Percentiles rank a stretch among this genome's conserved stretches.
Evolutionary conservation across 2,888 invertebrate genomes (phyloP).

Genomic region (Dorcus parallelipipedus): DNA sequence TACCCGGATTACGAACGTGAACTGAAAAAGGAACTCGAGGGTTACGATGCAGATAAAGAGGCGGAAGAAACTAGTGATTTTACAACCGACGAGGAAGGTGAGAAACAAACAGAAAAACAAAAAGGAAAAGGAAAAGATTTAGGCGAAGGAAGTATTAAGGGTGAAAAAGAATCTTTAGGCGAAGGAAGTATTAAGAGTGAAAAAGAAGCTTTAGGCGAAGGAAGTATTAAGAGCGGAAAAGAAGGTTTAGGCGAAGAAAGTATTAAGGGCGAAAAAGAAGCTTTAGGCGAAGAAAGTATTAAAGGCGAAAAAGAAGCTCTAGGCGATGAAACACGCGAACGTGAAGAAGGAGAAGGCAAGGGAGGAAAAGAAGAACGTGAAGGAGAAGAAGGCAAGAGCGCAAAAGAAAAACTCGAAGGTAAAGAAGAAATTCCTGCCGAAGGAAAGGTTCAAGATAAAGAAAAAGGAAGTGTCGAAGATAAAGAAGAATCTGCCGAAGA

Average conservation of each 20-base stretch:
- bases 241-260: neutral
- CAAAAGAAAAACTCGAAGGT: neutral
- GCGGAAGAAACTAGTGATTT: conserved; percentile 3
- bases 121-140: neutral
- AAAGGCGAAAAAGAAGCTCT: conserved; percentile 1
- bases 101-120: neutral
- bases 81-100: neutral
- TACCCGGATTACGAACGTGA: neutral
- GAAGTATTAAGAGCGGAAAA: neutral
- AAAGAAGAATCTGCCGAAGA: conserved; percentile 1
- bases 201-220: neutral
- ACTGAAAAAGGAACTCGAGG: neutral
- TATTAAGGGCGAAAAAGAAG: conserved; percentile 2
- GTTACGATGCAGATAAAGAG: neutral
- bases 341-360: too few relatives aligned
- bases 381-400: neutral
- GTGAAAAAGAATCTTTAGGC: neutral
- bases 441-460: neutral
- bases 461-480: neutral
- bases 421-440: neutral
- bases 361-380: neutral
- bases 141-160: neutral
- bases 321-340: neutral
- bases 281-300: neutral
- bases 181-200: neutral